A percentile compares a stretch with the other conserved stretches of the same genome.
These are phyloP conservation scores for Ips typographus DNA, from an alignment of 1,140 invertebrate genomes.

Conservation along the genomic window DNA sequence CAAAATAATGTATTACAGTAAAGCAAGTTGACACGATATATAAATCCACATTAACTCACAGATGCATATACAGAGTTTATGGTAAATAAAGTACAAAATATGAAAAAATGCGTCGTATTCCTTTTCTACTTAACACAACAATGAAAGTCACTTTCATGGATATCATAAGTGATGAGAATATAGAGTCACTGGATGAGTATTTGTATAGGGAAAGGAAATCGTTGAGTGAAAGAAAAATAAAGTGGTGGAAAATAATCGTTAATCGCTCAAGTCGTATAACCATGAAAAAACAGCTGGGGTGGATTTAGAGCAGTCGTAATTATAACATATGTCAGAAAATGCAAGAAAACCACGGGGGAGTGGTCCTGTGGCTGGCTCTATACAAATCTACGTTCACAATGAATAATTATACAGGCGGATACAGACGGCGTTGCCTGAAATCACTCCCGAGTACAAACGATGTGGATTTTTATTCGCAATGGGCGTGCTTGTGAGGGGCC, in stretches of 20 bases:
- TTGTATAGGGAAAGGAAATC: too few relatives aligned
- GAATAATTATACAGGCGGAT: slow-evolving; percentile 42
- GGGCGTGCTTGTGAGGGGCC: slow-evolving; percentile 20
- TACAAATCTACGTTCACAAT: slow-evolving; percentile 39
- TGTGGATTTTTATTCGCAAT: slow-evolving; percentile 29
- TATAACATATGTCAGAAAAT: slow-evolving; percentile 47
- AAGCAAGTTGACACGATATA: too few relatives aligned
- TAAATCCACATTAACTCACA: too few relatives aligned
- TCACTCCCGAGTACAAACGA: slow-evolving; percentile 26
- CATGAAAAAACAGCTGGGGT: slow-evolving; percentile 43
- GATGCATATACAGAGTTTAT: too few relatives aligned
- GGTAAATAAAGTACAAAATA: too few relatives aligned
- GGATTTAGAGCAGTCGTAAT: slow-evolving; percentile 41
- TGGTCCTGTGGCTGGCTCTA: slow-evolving; percentile 40
- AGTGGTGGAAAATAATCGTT: slow-evolving; percentile 38
- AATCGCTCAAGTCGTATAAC: slow-evolving; percentile 29
- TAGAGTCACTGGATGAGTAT: too few relatives aligned
- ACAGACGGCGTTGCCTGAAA: slow-evolving; percentile 34
- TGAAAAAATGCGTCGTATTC: too few relatives aligned
- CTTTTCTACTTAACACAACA: too few relatives aligned
- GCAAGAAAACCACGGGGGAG: slow-evolving; percentile 46
- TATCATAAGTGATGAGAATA: too few relatives aligned
- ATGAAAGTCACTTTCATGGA: too few relatives aligned
- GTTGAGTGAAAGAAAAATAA: slow-evolving; percentile 1
- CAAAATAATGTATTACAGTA: too few relatives aligned